Conservation (phyloP, 2,797 vertebrate genomes). For the Tapirus indicus region DNA sequence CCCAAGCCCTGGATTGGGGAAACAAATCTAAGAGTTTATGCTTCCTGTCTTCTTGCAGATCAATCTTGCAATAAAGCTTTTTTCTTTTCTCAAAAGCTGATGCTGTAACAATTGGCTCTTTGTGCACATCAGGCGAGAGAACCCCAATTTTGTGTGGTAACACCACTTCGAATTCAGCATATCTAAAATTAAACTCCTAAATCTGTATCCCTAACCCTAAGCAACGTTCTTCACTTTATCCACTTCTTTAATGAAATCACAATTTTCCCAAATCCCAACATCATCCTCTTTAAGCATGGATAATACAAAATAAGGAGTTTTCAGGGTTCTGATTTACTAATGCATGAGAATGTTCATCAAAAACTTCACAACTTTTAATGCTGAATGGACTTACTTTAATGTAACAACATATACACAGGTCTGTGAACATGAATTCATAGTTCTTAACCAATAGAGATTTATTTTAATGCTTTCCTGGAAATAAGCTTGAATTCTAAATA, state of each 20-base stretch:
- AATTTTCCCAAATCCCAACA: neutral
- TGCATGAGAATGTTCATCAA: slow-evolving; percentile 31
- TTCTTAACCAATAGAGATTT: slow-evolving; percentile 3
- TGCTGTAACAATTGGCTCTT: no score
- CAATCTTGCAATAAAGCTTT: no score
- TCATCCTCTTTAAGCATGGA: neutral
- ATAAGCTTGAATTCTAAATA: slow-evolving; percentile 50
- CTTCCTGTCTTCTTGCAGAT: no score
- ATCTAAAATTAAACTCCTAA: slow-evolving; percentile 33
- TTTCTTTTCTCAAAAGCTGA: no score
- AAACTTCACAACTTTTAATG: neutral
- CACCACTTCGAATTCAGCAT: neutral
- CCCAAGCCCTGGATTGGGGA: no score
- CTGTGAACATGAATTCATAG: slow-evolving; percentile 7
- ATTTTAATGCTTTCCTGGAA: slow-evolving; percentile 25
- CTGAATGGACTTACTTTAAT: neutral
- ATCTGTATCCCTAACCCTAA: neutral
- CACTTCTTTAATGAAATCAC: slow-evolving; percentile 22
- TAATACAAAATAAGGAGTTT: slow-evolving; percentile 1
- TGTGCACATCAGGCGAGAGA: no score
- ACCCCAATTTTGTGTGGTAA: no score
- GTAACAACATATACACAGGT: neutral
- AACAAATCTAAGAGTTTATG: no score
- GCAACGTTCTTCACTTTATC: neutral
- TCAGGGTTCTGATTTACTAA: neutral